These are phyloP conservation scores for Galagoides demidoff DNA, from an alignment of 2,797 vertebrate species.

Conservation along the genomic window DNA sequence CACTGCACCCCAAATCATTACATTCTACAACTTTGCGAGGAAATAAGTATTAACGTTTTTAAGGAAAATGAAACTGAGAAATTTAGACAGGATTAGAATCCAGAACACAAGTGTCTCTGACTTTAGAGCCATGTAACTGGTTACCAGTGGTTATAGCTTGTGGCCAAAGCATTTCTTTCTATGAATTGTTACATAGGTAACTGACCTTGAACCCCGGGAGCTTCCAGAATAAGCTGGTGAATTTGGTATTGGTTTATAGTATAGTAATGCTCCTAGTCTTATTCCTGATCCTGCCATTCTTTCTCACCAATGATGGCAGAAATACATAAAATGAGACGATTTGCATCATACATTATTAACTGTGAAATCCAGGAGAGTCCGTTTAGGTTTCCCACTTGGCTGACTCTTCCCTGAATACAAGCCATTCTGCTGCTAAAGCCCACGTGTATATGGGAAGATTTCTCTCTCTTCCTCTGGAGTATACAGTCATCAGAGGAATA, in stretches of 20 bases:
- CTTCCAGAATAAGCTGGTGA: neutral
- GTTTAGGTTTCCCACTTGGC: neutral
- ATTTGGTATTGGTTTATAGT: neutral
- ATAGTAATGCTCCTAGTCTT: neutral
- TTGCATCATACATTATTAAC: constrained; percentile 18
- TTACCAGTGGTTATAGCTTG: neutral
- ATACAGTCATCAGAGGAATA: constrained; percentile 57
- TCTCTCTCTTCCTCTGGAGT: constrained; percentile 43
- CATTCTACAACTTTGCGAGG: neutral
- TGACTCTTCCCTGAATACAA: neutral
- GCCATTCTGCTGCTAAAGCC: neutral
- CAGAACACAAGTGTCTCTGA: neutral
- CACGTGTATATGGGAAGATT: neutral
- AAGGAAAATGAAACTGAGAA: neutral
- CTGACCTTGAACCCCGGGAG: neutral
- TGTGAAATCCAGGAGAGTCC: constrained; percentile 6
- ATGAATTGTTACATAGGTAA: neutral
- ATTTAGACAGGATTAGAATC: neutral
- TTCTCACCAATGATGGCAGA: neutral
- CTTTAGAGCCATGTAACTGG: neutral
- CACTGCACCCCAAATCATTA: neutral
- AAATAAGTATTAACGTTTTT: neutral
- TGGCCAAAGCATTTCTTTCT: neutral
- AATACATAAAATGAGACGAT: constrained; percentile 31
- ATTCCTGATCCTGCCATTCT: neutral